These are phyloP conservation scores for Drosophila cardini DNA, from an alignment of 1,140 invertebrate species.

Conservation along the genomic window DNA sequence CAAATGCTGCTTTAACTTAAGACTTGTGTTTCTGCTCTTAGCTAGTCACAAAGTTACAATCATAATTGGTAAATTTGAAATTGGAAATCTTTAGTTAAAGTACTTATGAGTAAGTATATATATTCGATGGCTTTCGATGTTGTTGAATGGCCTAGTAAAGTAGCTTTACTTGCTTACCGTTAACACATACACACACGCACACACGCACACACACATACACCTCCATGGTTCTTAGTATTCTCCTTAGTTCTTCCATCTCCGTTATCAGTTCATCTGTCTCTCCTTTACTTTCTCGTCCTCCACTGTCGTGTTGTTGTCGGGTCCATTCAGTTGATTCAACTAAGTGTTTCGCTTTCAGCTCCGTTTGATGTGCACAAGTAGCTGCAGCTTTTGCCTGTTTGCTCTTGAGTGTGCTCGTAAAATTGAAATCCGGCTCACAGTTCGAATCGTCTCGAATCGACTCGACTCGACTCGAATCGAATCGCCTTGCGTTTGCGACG, in stretches of 20 bases:
- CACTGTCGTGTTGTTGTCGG: conserved; percentile 30
- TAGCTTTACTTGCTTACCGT: conserved; percentile 6
- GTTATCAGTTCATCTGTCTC: conserved; percentile 20
- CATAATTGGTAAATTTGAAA: neutral
- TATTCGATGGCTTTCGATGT: neutral
- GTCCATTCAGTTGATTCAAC: conserved; percentile 49
- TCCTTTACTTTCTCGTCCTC: no score
- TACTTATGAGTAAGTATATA: neutral
- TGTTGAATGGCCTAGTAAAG: conserved; percentile 10
- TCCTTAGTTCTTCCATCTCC: no score
- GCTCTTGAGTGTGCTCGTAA: conserved; percentile 53
- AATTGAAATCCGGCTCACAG: conserved; percentile 38
- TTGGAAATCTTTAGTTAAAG: neutral
- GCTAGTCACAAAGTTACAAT: neutral
- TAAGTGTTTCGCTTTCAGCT: conserved; percentile 77
- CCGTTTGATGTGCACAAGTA: conserved; percentile 67
- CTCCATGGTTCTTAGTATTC: neutral
- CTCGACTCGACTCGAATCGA: neutral
- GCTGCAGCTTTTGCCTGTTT: conserved; percentile 51
- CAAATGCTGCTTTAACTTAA: neutral
- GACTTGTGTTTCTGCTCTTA: neutral
- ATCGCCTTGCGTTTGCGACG: neutral
- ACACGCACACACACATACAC: neutral
- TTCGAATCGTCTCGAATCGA: conserved; percentile 2
- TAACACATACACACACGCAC: neutral